Conservation (phyloP, 1,140 invertebrate genomes). For the Macrobrachium nipponense region DNA sequence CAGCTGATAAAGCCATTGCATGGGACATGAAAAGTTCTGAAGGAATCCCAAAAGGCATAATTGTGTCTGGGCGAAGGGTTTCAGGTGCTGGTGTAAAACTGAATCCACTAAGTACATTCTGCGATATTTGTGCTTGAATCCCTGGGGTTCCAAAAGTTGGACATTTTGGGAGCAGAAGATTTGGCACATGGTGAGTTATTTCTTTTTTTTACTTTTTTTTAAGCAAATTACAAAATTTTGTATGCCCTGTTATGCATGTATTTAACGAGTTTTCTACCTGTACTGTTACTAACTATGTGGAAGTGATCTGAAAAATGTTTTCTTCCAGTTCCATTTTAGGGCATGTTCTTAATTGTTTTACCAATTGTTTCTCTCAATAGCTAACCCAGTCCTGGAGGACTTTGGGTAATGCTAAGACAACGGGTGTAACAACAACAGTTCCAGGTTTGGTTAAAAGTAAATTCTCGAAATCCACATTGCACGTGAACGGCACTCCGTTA, state of each 20-base stretch:
- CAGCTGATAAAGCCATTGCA: slow-evolving; percentile 92
- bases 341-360: background rate
- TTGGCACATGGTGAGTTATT: slow-evolving; percentile 79
- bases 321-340: background rate
- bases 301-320: background rate
- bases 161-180: slow-evolving; percentile 96
- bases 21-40: slow-evolving; percentile 95
- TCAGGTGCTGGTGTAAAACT: slow-evolving; percentile 89
- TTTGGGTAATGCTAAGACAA: slow-evolving; percentile 98
- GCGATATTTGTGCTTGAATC: slow-evolving; percentile 93
- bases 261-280: too few relatives aligned
- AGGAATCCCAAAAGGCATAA: slow-evolving; percentile 95
- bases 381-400: slow-evolving; percentile 95
- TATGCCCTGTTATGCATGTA: too few relatives aligned
- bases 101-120: slow-evolving; percentile 98
- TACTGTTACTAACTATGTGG: too few relatives aligned
- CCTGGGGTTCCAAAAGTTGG: slow-evolving; percentile 78
- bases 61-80: slow-evolving; percentile 87
- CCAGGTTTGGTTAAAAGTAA: slow-evolving; percentile 97
- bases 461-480: slow-evolving; percentile 98
- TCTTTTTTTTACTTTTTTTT: background rate
- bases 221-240: too few relatives aligned
- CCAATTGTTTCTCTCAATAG: slow-evolving; percentile 69
- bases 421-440: slow-evolving; percentile 93
- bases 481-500: slow-evolving; percentile 80